Conservation (phyloP, 1,140 invertebrate genomes). For the Tetragonula clypearis region DNA sequence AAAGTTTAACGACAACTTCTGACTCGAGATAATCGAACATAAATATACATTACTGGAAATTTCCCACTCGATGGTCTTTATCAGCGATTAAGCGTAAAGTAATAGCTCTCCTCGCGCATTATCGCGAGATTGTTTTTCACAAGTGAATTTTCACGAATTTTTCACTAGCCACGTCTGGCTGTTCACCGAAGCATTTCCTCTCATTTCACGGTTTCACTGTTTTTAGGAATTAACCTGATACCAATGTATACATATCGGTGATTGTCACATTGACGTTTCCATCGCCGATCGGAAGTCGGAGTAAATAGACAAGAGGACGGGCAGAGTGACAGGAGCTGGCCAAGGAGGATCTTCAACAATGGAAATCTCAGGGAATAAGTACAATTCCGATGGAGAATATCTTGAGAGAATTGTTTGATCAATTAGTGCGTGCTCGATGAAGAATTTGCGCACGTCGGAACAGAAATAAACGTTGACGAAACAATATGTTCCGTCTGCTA, state of each 20-base stretch:
- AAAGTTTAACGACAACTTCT: constrained; percentile 12
- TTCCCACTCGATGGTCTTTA: constrained; percentile 22
- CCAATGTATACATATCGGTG: neutral
- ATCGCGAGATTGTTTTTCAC: neutral
- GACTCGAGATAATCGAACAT: constrained; percentile 34
- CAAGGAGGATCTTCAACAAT: too few species aligned
- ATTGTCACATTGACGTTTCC: constrained; percentile 18
- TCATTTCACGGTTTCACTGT: neutral
- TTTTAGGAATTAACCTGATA: neutral
- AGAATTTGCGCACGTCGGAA: constrained; percentile 32
- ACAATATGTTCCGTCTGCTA: constrained; percentile 17
- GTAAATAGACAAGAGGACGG: neutral
- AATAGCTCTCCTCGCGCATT: neutral
- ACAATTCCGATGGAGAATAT: neutral
- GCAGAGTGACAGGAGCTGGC: too few species aligned
- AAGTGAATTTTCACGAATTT: neutral
- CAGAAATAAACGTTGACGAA: neutral
- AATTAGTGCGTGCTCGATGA: constrained; percentile 15
- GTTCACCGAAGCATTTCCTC: neutral
- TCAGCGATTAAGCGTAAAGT: neutral
- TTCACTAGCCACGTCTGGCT: neutral
- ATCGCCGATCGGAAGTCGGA: neutral
- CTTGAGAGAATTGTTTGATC: too few species aligned
- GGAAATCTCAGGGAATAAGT: neutral
- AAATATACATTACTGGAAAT: constrained; percentile 42